Evolutionary conservation across 2,888 invertebrate genomes (phyloP).

Genomic region (Orthosia incerta): DNA sequence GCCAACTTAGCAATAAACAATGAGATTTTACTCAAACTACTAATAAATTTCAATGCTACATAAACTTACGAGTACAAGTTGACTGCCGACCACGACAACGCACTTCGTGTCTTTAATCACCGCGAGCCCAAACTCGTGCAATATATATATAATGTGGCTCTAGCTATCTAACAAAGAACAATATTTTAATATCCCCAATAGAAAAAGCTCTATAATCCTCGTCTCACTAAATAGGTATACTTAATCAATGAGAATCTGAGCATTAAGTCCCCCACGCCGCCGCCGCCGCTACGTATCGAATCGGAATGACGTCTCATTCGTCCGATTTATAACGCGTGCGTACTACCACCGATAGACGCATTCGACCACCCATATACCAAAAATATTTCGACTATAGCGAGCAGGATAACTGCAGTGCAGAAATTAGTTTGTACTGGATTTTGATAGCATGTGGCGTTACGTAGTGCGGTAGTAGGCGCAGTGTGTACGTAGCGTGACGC

Average conservation of each 20-base stretch:
- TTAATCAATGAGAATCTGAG: conserved; percentile 86
- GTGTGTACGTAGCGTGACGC: conserved; percentile 83
- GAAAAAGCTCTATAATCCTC: conserved; percentile 77
- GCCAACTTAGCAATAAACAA: conserved; percentile 59
- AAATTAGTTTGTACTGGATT: conserved; percentile 10
- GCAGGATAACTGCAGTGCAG: conserved; percentile 55
- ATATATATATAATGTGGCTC: conserved; percentile 32
- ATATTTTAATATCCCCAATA: conserved; percentile 68
- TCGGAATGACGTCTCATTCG: conserved; percentile 89
- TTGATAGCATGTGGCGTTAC: conserved; percentile 70
- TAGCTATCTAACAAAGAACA: conserved; percentile 49
- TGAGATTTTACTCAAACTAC: conserved; percentile 54
- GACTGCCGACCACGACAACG: conserved; percentile 33
- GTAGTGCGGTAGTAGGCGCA: conserved; percentile 58
- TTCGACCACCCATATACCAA: conserved; percentile 68
- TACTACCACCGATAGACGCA: conserved; percentile 68
- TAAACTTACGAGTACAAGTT: conserved; percentile 32
- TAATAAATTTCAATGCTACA: conserved; percentile 58
- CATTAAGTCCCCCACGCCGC: conserved; percentile 83
- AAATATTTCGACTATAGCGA: conserved; percentile 8
- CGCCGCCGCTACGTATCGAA: conserved; percentile 86
- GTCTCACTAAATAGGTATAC: conserved; percentile 84
- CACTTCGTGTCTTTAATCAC: conserved; percentile 22
- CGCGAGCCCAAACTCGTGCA: conserved; percentile 33
- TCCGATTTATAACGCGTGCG: conserved; percentile 85